A percentile compares a stretch with the other conserved stretches of the same genome.
Evolutionary conservation across 2,888 invertebrate genomes (phyloP).

Genomic region (Trichacis sp.): DNA sequence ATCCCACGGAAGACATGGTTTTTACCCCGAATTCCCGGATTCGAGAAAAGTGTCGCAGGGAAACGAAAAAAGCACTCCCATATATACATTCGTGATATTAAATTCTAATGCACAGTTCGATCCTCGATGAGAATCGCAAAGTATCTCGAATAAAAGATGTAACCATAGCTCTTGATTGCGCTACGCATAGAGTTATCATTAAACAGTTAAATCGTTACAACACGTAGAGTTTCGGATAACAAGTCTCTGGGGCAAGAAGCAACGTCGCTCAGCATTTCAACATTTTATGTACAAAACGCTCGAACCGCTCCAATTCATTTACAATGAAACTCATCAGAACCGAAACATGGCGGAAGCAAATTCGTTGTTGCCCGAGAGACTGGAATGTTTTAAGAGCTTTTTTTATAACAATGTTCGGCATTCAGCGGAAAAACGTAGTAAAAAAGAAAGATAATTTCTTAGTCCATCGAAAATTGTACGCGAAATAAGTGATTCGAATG

Average conservation of each 20-base stretch:
- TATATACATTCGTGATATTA: conserved; percentile 31
- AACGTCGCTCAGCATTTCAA: not conserved
- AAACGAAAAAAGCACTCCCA: conserved; percentile 35
- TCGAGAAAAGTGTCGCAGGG: conserved; percentile 2
- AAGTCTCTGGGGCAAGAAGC: conserved; percentile 28
- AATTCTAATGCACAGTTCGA: conserved; percentile 21
- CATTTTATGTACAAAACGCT: conserved; percentile 4
- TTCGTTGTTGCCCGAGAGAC: conserved; percentile 13
- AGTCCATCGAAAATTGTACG: too few species aligned
- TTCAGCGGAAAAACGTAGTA: too few species aligned
- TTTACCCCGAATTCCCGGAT: too few species aligned
- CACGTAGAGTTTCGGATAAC: conserved; percentile 49
- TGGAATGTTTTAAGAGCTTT: conserved; percentile 13
- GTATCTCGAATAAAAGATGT: conserved; percentile 38
- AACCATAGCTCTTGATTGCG: conserved; percentile 56
- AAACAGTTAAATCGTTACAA: conserved; percentile 47
- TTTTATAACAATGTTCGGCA: conserved; percentile 20
- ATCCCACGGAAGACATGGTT: too few species aligned
- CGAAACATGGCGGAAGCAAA: too few species aligned
- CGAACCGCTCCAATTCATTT: not conserved
- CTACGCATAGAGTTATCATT: conserved; percentile 56
- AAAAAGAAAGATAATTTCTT: too few species aligned
- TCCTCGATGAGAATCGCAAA: conserved; percentile 26
- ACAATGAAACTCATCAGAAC: not conserved
- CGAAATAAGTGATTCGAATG: too few species aligned